Conservation (phyloP, 2,113 vertebrate genomes). For the Apaloderma vittatum region DNA sequence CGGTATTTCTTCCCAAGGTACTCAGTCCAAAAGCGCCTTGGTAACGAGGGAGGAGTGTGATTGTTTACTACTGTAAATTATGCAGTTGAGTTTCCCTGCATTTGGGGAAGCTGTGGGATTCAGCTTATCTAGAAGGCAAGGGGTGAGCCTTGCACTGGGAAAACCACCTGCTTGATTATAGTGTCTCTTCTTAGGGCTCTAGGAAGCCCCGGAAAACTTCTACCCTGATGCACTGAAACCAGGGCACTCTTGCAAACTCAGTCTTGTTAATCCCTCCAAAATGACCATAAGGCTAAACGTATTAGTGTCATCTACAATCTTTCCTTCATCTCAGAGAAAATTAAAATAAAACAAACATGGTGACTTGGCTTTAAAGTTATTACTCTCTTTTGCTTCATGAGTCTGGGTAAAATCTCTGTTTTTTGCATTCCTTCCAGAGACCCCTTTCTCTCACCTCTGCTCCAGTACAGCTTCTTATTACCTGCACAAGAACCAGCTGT, state of each 20-base stretch:
- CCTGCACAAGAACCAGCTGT: neutral
- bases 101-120: no score
- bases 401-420: neutral
- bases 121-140: no score
- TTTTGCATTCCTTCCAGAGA: neutral
- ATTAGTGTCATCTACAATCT: neutral
- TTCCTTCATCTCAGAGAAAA: neutral
- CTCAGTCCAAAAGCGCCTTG: no score
- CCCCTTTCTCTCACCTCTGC: neutral
- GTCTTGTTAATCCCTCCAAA: neutral
- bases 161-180: no score
- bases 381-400: neutral
- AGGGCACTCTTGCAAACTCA: neutral
- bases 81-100: no score
- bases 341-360: neutral
- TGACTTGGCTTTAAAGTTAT: neutral
- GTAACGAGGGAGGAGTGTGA: no score
- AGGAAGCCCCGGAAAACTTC: no score
- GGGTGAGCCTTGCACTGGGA: no score
- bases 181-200: no score
- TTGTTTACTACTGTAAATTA: no score
- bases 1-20: no score
- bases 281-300: neutral
- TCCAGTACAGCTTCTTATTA: neutral
- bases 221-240: no score